A percentile compares a stretch with the other conserved stretches of the same genome.
Evolutionary conservation across 2,888 invertebrate species (phyloP).

Genomic region (Steinernema scapterisci): DNA sequence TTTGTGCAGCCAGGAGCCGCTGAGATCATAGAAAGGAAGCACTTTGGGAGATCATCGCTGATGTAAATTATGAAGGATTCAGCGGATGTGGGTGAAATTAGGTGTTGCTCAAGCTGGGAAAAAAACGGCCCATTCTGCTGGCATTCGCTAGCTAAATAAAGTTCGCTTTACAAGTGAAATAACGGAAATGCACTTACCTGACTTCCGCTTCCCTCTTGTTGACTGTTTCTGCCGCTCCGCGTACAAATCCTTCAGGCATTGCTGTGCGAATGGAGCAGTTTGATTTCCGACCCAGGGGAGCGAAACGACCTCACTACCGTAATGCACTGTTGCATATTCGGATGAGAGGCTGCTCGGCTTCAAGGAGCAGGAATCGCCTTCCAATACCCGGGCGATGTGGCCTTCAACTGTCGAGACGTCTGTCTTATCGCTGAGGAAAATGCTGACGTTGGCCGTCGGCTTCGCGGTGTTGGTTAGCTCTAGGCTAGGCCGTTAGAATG

Average conservation of each 20-base stretch:
- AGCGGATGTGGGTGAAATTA: not conserved
- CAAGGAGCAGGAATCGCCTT: not conserved
- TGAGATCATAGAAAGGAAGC: constrained; percentile 16
- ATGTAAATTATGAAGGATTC: not conserved
- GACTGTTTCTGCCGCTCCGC: not conserved
- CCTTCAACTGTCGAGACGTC: not conserved
- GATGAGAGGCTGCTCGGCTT: not conserved
- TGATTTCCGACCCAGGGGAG: constrained; percentile 13
- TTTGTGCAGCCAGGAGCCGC: not conserved
- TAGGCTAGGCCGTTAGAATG: constrained; percentile 8
- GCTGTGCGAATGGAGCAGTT: constrained; percentile 3
- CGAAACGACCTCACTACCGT: not conserved
- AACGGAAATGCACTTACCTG: not conserved
- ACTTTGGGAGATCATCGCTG: not conserved
- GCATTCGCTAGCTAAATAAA: not conserved
- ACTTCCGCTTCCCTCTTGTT: not conserved
- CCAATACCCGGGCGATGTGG: not conserved
- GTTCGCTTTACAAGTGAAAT: not conserved
- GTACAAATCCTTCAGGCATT: not conserved
- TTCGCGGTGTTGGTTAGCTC: not conserved
- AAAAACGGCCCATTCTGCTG: not conserved
- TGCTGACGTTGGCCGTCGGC: not conserved
- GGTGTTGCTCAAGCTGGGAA: not conserved
- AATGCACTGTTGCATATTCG: not conserved
- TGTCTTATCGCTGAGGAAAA: not conserved